Evolutionary conservation across 2,888 invertebrate species (phyloP).

Genomic region (Brassicogethes aeneus): DNA sequence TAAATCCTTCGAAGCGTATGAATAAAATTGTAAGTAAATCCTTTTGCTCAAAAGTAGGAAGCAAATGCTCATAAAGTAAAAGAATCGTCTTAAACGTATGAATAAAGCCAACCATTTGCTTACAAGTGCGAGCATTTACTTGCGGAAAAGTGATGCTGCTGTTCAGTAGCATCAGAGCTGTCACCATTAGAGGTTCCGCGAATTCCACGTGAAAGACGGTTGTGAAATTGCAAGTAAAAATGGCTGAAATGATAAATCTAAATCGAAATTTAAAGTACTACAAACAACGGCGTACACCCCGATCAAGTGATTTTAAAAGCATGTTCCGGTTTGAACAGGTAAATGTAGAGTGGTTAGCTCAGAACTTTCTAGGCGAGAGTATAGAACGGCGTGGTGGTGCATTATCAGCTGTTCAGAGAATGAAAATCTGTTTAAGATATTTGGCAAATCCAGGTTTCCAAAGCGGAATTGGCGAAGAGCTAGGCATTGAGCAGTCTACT

Average conservation of each 20-base stretch:
- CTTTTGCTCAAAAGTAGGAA: no score
- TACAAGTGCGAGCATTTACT: slow-evolving; percentile 5
- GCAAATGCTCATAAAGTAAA: slow-evolving; percentile 4
- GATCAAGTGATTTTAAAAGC: slow-evolving; percentile 6
- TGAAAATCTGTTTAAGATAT: slow-evolving; percentile 5
- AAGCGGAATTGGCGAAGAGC: no score
- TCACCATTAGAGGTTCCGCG: slow-evolving; percentile 4
- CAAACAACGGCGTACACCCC: slow-evolving; percentile 7
- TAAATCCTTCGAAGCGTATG: no score
- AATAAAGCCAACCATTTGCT: slow-evolving; percentile 5
- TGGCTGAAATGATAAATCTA: slow-evolving; percentile 7
- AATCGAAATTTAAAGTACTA: slow-evolving; percentile 7
- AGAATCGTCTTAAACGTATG: slow-evolving; percentile 3
- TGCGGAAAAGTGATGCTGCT: slow-evolving; percentile 1
- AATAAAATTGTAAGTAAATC: no score
- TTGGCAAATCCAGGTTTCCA: no score
- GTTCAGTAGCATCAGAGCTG: slow-evolving; percentile 5
- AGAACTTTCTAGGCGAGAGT: slow-evolving; percentile 7
- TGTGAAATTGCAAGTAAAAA: slow-evolving; percentile 4
- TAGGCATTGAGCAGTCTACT: slow-evolving; percentile 3
- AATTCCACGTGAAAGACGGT: no score
- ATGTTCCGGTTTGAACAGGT: slow-evolving; percentile 5
- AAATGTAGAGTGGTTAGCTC: slow-evolving; percentile 8
- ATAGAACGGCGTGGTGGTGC: no score
- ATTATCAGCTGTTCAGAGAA: slow-evolving; percentile 7